These are phyloP conservation scores for Pipistrellus pygmaeus DNA, from an alignment of 2,797 vertebrate genomes.

Conservation along the genomic window DNA sequence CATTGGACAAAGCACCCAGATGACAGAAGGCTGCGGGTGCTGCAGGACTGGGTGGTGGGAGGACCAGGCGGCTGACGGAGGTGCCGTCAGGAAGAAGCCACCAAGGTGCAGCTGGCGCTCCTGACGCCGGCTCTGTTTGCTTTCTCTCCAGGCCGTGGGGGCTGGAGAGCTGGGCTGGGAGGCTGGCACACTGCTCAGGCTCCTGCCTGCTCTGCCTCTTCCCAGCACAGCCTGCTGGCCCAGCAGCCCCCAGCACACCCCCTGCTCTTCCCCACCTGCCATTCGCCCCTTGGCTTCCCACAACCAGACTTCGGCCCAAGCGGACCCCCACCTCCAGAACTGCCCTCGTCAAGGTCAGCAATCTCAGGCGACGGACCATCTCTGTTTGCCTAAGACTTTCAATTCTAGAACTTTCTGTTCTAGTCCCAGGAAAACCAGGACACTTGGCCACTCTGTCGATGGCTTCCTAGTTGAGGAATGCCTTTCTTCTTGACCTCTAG, in stretches of 20 bases:
- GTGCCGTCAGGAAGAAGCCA: background rate
- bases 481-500: background rate
- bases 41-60: background rate
- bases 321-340: background rate
- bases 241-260: background rate
- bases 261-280: background rate
- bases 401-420: background rate
- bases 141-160: background rate
- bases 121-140: background rate
- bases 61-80: background rate
- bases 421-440: background rate
- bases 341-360: background rate
- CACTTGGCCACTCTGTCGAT: background rate
- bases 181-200: background rate
- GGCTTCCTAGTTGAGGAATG: background rate
- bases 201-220: background rate
- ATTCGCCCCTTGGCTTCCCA: background rate
- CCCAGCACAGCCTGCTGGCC: background rate
- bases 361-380: background rate
- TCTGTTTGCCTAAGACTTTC: background rate
- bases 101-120: background rate
- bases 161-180: background rate
- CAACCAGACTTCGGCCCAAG: background rate
- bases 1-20: no score
- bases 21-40: accelerated